Evolutionary conservation across 1,140 invertebrate species (phyloP).

Genomic region (Heliconius himera): DNA sequence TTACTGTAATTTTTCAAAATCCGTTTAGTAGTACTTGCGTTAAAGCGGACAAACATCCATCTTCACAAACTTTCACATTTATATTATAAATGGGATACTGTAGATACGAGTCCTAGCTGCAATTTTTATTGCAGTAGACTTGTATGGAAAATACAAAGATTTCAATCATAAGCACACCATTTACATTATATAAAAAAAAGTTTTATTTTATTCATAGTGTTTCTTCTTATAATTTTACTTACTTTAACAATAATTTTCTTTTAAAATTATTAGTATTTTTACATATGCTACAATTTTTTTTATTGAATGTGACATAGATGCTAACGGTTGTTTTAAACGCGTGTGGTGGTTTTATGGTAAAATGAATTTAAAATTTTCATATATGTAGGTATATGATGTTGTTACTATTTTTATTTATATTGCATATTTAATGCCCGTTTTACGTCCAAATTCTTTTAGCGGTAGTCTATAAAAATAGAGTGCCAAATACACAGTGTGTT

Average conservation of each 20-base stretch:
- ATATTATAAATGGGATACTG: no score
- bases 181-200: no score
- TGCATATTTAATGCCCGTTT: slow-evolving; percentile 6
- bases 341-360: background rate
- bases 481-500: background rate
- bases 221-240: background rate
- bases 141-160: no score
- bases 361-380: no score
- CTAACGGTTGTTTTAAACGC: background rate
- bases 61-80: no score
- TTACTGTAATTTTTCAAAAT: no score
- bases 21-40: no score
- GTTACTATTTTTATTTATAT: slow-evolving; percentile 13
- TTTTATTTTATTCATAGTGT: no score
- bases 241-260: background rate
- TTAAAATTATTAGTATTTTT: background rate
- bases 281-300: background rate
- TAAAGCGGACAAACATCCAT: no score
- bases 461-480: background rate
- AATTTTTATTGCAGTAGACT: no score
- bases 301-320: background rate
- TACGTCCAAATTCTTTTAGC: slow-evolving; percentile 12
- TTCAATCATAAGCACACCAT: no score
- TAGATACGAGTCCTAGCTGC: no score
- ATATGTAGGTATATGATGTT: background rate